Evolutionary conservation across 1,140 invertebrate species (phyloP).

Genomic region (Cydia amplana): DNA sequence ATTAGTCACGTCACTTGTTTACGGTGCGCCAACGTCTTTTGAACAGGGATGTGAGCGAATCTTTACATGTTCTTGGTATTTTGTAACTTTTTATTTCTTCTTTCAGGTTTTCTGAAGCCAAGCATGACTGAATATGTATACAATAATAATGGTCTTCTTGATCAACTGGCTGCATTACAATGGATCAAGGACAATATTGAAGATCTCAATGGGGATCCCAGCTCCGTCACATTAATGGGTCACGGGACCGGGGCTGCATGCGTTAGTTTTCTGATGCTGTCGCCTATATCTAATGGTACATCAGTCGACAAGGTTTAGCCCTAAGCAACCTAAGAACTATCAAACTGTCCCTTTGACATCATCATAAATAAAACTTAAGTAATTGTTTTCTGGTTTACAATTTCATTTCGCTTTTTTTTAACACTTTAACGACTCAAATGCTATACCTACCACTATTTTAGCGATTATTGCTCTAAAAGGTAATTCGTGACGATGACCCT

Average conservation of each 20-base stretch:
- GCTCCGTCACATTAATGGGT: slow-evolving; percentile 92
- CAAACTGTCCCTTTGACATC: too few species aligned
- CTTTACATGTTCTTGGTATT: too few species aligned
- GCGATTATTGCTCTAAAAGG: too few species aligned
- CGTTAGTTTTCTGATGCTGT: slow-evolving; percentile 93
- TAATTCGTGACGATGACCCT: too few species aligned
- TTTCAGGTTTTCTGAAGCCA: slow-evolving; percentile 89
- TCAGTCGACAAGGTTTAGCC: too few species aligned
- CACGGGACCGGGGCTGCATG: slow-evolving; percentile 96
- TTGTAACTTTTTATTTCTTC: neutral
- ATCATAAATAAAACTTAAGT: neutral
- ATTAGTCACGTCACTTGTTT: too few species aligned
- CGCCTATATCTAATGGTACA: slow-evolving; percentile 86
- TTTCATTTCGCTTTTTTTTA: neutral
- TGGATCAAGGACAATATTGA: slow-evolving; percentile 94
- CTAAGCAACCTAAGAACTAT: too few species aligned
- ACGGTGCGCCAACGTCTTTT: too few species aligned
- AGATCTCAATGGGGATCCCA: slow-evolving; percentile 91
- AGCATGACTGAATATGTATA: slow-evolving; percentile 85
- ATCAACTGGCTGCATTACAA: slow-evolving; percentile 92
- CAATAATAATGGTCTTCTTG: slow-evolving; percentile 93
- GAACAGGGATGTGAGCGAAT: too few species aligned
- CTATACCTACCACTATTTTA: too few species aligned
- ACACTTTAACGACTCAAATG: too few species aligned
- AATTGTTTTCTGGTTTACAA: neutral